These are phyloP conservation scores for Penelope pileata DNA, from an alignment of 2,113 vertebrate species.

Conservation along the genomic window DNA sequence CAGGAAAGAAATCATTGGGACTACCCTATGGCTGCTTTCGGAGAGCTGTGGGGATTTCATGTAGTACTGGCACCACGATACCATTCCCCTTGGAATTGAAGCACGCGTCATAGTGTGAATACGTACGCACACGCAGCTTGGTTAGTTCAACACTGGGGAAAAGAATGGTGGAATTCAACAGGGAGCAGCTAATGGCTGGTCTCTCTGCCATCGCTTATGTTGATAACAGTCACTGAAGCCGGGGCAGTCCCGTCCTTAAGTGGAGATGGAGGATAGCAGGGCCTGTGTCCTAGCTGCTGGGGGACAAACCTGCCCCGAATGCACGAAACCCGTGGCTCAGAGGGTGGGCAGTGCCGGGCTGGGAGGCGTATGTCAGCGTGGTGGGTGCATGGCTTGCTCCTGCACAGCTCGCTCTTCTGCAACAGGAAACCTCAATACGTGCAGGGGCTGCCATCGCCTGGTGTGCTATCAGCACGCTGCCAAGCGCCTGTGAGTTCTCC, in stretches of 20 bases:
- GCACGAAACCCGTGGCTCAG: rapidly evolving
- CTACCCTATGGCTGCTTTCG: background rate
- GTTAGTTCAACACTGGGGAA: background rate
- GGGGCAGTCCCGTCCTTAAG: background rate
- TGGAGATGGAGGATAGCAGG: rapidly evolving
- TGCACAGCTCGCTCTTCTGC: background rate
- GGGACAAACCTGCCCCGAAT: rapidly evolving
- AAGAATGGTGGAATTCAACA: background rate
- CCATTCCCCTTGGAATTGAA: background rate
- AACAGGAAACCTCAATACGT: background rate
- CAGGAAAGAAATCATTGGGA: background rate
- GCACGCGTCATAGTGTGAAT: background rate
- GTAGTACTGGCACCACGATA: background rate
- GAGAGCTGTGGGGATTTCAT: background rate
- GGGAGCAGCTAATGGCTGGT: rapidly evolving
- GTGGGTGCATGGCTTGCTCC: rapidly evolving
- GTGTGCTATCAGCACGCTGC: background rate
- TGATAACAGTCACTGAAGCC: background rate
- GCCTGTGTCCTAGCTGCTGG: rapidly evolving
- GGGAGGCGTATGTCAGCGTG: background rate
- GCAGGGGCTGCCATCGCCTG: background rate
- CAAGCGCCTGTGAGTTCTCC: background rate
- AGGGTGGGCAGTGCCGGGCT: rapidly evolving
- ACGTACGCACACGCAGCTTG: background rate
- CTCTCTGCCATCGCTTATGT: background rate